Base-by-base conservation (phyloP, 2,888 invertebrate species). In the Pycnomerus fuliginosus region DNA sequence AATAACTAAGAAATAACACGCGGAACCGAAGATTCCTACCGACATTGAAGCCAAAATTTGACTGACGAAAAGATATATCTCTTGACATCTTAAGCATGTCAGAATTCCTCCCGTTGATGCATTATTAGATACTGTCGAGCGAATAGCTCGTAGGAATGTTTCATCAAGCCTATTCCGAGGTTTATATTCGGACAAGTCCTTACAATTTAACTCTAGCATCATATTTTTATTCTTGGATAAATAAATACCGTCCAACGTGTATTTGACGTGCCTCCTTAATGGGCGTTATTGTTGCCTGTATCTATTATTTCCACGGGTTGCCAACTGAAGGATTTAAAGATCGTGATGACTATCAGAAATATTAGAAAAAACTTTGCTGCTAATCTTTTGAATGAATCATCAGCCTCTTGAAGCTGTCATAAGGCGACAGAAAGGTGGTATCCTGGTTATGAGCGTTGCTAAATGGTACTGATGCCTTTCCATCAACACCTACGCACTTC, bases 201-300 rank as follows among this genome's bases (percentile, higher is more conserved):
- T n/a, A n/a, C n/a, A n/a, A n/a, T n/a, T n/a, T n/a, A n/a, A n/a
- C n/a, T n/a, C n/a, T n/a, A n/a, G n/a, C n/a, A n/a, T n/a, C n/a
- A n/a, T n/a, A n/a, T n/a, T 39, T 32, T 39, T 38, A 38, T 30
- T 39, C 39, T 39, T 39, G 31, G 31, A 39, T 32, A 14, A 32
- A 17, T 24, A 36, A 36, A 36, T 36, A 36, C 35, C 30, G 32
- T 29, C 14, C 39, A 22, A 20, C 25, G 25, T 25, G 32, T 39
- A 32, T 32, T 31, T 34, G 42, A 42, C 42, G 35, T 35, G 42
- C 35, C 35, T 35, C 29, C 13, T 33, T 27, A 16, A 33, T 31
- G 29, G 41, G 17, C 32, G 10, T 22, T 32, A 32, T 43, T 43
- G 43, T 43, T 43, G 43, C 17, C 3, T n/a, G 13, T 24, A 25